Evolutionary conservation across 2,888 invertebrate genomes (phyloP), one percentile per base, ranked within the genome.

Genomic region (Deilephila porcellus): DNA sequence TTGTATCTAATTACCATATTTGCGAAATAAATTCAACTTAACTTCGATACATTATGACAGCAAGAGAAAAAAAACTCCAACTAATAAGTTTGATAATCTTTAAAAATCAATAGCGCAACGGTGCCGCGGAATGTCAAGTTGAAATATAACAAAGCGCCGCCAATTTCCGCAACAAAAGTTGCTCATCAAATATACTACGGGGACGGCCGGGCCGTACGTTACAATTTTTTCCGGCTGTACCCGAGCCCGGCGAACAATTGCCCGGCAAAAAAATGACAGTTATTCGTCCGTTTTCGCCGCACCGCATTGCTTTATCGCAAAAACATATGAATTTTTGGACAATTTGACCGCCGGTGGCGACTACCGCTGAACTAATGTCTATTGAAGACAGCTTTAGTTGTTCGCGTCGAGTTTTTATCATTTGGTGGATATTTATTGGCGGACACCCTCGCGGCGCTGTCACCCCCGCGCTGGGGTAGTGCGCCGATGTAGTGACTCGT

Each of bases 401-500:
- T 71, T 60, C 25, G 60, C 60, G 60, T 71, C 45, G 60, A 37
- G 71, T 71, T 71, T 71, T 60, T 71, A 71, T 71, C 71, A 71
- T 60, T 71, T 60, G 6, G 17, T 29, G 71, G 45, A 60, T 45
- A 71, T 71, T 71, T 60, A 71, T 71, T 60, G 37, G 60, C 14
- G 37, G 20, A 37, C 34, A 60, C 20, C 34, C 71, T 60, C 71
- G 59, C 32, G 25, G 70, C 56, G 11, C 64, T 59, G 59, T 60
- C 59, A 60, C 71, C 71, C 71, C 34, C 4, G 37, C 60, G 20
- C 3, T 70, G 29, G 71, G 72, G 63, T 62, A 59, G 71, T 59
- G 71, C 25, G 17, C n/a, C 63, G 64, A 67, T 64, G 64, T 72
- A 72, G 63, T 63, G 72, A 72, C 64, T 73, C 73, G 73, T 73